Conservation (phyloP, 2,797 vertebrate genomes). For the Pelochelys cantorii region DNA sequence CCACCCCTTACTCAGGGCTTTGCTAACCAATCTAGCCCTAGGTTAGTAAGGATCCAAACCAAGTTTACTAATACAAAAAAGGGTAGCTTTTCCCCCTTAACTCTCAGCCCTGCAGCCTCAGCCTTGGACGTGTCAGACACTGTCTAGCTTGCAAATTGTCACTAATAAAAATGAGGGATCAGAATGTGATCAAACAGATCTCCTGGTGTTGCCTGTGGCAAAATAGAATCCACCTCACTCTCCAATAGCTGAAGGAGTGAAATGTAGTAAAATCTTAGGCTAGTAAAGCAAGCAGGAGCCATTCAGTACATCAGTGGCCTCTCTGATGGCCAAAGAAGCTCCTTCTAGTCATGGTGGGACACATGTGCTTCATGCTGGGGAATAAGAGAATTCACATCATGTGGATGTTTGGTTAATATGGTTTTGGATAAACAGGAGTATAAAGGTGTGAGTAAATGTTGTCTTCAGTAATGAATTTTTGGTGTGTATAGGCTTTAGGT, state of each 20-base stretch:
- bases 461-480: neutral
- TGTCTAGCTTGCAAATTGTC: neutral
- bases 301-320: neutral
- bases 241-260: neutral
- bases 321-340: neutral
- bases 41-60: neutral
- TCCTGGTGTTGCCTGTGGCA: neutral
- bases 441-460: neutral
- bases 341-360: neutral
- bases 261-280: neutral
- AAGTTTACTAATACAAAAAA: neutral
- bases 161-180: neutral
- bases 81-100: neutral
- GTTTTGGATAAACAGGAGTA: neutral
- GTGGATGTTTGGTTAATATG: neutral
- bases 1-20: neutral
- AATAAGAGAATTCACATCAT: neutral
- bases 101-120: neutral
- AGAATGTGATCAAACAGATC: neutral
- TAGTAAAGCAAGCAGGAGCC: neutral
- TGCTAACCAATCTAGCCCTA: neutral
- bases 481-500: neutral
- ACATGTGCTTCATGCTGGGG: neutral
- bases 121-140: accelerated
- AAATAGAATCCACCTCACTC: neutral